Evolutionary conservation across 2,797 vertebrate species (phyloP).

Genomic region (Lophotriccus pileatus): DNA sequence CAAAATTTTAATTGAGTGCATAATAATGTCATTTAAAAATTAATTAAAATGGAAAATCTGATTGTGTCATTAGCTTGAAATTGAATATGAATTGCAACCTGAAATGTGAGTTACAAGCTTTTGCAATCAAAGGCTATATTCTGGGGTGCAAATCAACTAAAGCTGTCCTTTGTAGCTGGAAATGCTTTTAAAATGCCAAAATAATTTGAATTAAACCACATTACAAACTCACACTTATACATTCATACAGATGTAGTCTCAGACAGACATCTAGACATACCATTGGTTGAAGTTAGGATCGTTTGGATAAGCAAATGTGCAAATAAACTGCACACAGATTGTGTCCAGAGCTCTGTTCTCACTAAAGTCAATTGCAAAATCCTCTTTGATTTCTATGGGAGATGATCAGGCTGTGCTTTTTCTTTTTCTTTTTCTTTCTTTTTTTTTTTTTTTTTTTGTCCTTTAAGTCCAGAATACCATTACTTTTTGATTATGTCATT

Average conservation of each 20-base stretch:
- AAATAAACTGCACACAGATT: conserved; percentile 57
- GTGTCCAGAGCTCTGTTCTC: conserved; percentile 24
- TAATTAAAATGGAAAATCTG: conserved; percentile 16
- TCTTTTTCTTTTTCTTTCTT: not conserved
- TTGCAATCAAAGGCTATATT: conserved; percentile 2
- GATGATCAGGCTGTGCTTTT: not conserved
- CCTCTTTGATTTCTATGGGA: conserved; percentile 32
- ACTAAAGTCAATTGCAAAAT: conserved; percentile 22
- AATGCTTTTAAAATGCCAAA: conserved; percentile 9
- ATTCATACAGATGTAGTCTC: not conserved
- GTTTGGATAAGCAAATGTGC: conserved; percentile 10
- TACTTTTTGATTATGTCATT: conserved; percentile 64
- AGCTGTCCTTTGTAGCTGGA: conserved; percentile 23
- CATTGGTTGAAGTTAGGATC: not conserved
- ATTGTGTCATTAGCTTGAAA: not conserved
- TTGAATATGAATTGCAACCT: not conserved
- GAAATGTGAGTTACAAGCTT: not conserved
- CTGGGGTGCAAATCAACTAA: conserved; percentile 3
- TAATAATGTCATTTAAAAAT: conserved; percentile 13
- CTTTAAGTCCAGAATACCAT: conserved; percentile 19
- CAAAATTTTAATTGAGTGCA: conserved; percentile 42
- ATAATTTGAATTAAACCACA: conserved; percentile 47
- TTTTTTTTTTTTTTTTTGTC: not conserved
- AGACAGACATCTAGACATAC: not conserved
- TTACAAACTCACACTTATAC: conserved; percentile 36